A percentile compares a stretch with the other conserved stretches of the same genome.
Evolutionary conservation across 1,140 invertebrate genomes (phyloP).

Genomic region (Contarinia nasturtii): DNA sequence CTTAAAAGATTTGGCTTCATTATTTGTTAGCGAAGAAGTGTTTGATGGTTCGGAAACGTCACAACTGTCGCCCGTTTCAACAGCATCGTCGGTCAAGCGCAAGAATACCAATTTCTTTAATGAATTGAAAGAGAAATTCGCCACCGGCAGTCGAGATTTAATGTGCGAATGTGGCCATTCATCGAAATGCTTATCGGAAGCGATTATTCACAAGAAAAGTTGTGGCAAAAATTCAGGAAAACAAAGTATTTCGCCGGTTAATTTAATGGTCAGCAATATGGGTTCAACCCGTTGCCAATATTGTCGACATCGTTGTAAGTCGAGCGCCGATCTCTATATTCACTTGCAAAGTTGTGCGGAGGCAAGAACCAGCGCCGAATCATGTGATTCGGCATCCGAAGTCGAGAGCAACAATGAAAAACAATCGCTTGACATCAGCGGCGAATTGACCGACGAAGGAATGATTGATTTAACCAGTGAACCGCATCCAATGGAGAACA

Average conservation of each 20-base stretch:
- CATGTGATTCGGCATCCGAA: conserved; percentile 19
- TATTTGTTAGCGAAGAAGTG: conserved; percentile 18
- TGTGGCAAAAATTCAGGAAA: conserved; percentile 33
- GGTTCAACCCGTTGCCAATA: conserved; percentile 62
- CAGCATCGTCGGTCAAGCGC: conserved; percentile 25
- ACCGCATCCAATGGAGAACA: conserved; percentile 50
- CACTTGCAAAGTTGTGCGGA: conserved; percentile 50
- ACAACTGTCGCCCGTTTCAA: conserved; percentile 21
- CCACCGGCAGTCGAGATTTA: conserved; percentile 32
- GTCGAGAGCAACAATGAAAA: conserved; percentile 20
- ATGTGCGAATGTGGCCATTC: conserved; percentile 57
- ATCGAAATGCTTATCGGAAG: conserved; percentile 69
- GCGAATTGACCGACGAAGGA: conserved; percentile 10
- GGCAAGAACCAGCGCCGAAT: conserved; percentile 25
- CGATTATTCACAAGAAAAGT: conserved; percentile 49
- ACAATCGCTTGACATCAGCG: conserved; percentile 15
- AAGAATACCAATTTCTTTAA: conserved; percentile 67
- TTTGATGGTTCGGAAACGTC: conserved; percentile 9
- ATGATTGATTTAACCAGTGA: conserved; percentile 14
- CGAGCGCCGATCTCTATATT: conserved; percentile 47
- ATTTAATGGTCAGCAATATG: conserved; percentile 14
- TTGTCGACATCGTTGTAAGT: conserved; percentile 68
- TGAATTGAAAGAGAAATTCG: conserved; percentile 53
- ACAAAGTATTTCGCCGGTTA: conserved; percentile 17
- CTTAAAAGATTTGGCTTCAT: conserved; percentile 19